Percentiles rank a stretch among this genome's conserved stretches.
phyloP scores from a whole-genome alignment of 2,797 vertebrate genomes.

The Gambelia wislizenii region DNA sequence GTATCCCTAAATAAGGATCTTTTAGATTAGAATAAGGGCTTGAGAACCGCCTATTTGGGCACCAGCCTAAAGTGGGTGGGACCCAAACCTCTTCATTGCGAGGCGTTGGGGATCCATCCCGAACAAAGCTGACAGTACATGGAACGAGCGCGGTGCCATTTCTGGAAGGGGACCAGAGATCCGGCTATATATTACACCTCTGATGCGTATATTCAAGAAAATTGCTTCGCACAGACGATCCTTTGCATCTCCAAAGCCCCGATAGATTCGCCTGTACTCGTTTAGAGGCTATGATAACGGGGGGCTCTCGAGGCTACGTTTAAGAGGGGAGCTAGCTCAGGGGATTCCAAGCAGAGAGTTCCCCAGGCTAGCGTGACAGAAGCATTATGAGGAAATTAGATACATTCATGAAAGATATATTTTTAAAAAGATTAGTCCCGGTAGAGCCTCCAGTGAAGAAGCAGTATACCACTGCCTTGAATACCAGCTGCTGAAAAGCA shows the following conservation, averaged over 20 bases:
- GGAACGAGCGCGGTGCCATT: not conserved
- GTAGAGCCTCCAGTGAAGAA: not conserved
- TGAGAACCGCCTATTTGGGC: not conserved
- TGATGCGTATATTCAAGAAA: not conserved
- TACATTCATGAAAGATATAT: not conserved
- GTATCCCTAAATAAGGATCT: not conserved
- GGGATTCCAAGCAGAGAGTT: no score
- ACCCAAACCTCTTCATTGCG: not conserved
- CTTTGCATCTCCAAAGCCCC: not conserved
- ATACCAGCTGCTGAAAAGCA: not conserved
- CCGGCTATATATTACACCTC: not conserved
- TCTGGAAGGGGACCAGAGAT: not conserved
- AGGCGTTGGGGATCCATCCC: no score
- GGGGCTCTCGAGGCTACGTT: no score
- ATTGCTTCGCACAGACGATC: not conserved
- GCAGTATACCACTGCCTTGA: not conserved
- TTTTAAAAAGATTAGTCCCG: not conserved
- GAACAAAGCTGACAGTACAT: not conserved
- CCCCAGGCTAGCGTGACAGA: no score
- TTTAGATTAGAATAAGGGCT: not conserved
- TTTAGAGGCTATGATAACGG: no score
- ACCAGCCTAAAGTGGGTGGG: not conserved
- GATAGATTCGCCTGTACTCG: not conserved
- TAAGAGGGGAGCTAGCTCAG: no score
- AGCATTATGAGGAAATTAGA: not conserved